Base-by-base conservation (phyloP, 35 echinoderm and acorn worm genomes). In the Holothuria glaberrima region DNA sequence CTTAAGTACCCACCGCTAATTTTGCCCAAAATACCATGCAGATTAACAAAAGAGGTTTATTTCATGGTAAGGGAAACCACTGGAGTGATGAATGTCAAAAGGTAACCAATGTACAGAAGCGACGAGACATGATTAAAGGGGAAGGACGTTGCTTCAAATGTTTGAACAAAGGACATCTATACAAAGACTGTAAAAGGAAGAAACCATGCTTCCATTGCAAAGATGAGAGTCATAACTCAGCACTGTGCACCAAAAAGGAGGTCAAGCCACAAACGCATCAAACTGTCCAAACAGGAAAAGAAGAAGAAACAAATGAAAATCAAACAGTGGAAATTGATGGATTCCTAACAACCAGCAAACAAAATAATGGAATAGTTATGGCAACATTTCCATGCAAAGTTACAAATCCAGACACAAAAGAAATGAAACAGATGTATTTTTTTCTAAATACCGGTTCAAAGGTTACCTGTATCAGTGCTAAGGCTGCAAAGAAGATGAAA, bases 131-230 rank as follows among this genome's bases (percentile, higher is more conserved):
- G 69, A 34, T 73, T 18, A 28, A 73, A 73, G 35, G 32, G 35
- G 69, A 73, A 73, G 29, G 29, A 18, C 69, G 69, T 73, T 73
- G 69, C 35, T 73, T 73, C 69, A 66, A 66, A 66, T 66, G 10
- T 21, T 66, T 66, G n/a, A n/a, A n/a, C n/a, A n/a, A n/a, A n/a
- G n/a, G n/a, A n/a, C n/a, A n/a, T n/a, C n/a, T n/a, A n/a, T 66
- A 25, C 63, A 66, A 66, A 66, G 63, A 66, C 18, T 73, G 69
- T 29, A 73, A 73, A 73, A 73, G 29, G 35, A 27, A 32, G 30
- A 73, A 73, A 34, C 69, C 69, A 73, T 73, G 69, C 35, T 73
- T 73, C 30, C 69, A 73, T 33, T 73, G 69, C 30, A 66, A 66
- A 66, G 63, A 66, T 66, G 28, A 25, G 63, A 29, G 63, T 25